Conservation (phyloP, 2,888 invertebrate genomes). For the Prenolepis imparis region DNA sequence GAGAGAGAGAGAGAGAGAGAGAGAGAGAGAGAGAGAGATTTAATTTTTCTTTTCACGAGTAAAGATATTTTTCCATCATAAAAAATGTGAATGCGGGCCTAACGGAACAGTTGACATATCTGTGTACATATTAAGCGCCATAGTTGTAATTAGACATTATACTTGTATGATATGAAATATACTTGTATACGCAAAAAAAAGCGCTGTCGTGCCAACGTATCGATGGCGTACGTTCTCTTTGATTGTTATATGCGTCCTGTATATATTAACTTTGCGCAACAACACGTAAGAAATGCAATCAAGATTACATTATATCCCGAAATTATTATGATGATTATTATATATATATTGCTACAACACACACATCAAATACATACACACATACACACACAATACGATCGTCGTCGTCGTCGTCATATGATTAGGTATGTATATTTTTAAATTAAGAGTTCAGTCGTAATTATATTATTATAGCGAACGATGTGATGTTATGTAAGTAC, state of each 20-base stretch:
- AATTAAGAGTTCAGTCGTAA: constrained; percentile 72
- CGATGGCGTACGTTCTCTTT: constrained; percentile 42
- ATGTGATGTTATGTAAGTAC: constrained; percentile 86
- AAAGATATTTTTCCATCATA: not conserved
- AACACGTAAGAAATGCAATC: constrained; percentile 48
- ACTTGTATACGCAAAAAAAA: constrained; percentile 47
- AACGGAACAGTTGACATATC: constrained; percentile 64
- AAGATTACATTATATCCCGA: constrained; percentile 61
- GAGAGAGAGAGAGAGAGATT: not conserved
- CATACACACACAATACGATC: constrained; percentile 49
- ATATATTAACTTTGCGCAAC: constrained; percentile 60
- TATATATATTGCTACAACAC: constrained; percentile 52
- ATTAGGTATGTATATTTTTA: constrained; percentile 64
- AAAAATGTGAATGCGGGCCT: constrained; percentile 10
- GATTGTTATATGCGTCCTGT: constrained; percentile 59
- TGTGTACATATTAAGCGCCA: constrained; percentile 69
- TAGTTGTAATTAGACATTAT: constrained; percentile 67
- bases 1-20: too few species aligned
- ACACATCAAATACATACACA: not conserved
- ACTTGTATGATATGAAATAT: constrained; percentile 68
- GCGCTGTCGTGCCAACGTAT: constrained; percentile 40
- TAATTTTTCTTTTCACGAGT: not conserved
- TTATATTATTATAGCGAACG: constrained; percentile 83
- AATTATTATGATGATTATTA: constrained; percentile 29
- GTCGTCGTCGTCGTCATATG: constrained; percentile 71